Conservation (phyloP, 2,797 vertebrate genomes). For the Erethizon dorsatum region DNA sequence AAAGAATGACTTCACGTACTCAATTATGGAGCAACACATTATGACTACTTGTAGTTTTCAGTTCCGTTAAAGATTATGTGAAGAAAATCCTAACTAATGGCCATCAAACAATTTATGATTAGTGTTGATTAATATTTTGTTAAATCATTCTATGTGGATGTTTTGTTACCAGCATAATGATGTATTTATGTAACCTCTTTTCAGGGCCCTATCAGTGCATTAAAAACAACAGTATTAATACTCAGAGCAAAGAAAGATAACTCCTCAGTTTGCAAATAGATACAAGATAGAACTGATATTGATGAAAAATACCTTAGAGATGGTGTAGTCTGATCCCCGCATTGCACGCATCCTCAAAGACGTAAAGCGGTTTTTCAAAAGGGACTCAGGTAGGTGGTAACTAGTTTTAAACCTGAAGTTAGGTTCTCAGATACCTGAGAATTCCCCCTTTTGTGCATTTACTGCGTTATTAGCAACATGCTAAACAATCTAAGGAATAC, state of each 20-base stretch:
- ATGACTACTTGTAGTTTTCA: conserved; percentile 18
- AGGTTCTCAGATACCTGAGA: background rate
- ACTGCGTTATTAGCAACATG: background rate
- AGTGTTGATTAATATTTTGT: background rate
- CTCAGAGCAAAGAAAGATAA: conserved; percentile 9
- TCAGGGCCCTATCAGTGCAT: background rate
- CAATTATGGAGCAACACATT: background rate
- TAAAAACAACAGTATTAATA: background rate
- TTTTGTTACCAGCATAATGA: background rate
- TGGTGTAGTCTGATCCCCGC: background rate
- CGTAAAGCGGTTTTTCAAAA: background rate
- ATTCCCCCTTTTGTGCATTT: background rate
- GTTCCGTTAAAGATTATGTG: conserved; percentile 34
- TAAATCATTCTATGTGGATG: background rate
- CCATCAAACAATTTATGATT: background rate
- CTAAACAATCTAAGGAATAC: background rate
- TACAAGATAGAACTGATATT: background rate
- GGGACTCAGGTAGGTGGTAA: background rate
- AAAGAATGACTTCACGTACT: background rate
- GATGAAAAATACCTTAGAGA: background rate
- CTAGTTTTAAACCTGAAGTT: background rate
- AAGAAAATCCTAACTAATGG: conserved; percentile 22
- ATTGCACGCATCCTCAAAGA: background rate
- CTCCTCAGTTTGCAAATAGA: background rate
- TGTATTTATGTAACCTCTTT: conserved; percentile 7